Evolutionary conservation across 2,113 vertebrate genomes (phyloP).

Genomic region (Ahaetulla prasina): DNA sequence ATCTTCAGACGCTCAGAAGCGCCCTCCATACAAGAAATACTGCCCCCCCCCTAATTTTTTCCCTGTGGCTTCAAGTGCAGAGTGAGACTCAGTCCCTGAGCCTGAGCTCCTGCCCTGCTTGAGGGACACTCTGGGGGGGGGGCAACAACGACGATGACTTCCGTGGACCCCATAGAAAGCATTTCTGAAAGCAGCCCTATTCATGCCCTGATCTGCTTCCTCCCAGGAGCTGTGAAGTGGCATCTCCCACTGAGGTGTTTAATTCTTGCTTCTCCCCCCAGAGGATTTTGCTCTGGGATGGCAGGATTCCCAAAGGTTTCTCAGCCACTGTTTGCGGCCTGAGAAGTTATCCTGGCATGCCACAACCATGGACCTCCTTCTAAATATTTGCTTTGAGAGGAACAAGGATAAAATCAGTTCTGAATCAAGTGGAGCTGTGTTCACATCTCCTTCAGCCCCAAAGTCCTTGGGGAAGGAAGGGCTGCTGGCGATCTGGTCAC

Average conservation of each 20-base stretch:
- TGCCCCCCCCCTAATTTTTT: background rate
- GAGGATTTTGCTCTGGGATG: background rate
- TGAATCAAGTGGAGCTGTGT: background rate
- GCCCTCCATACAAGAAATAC: background rate
- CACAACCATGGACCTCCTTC: background rate
- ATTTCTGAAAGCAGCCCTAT: background rate
- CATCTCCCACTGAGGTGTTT: background rate
- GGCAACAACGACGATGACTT: too few species aligned
- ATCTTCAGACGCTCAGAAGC: background rate
- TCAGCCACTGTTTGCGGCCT: background rate
- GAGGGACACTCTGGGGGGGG: background rate
- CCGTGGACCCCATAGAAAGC: background rate
- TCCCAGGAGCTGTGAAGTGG: background rate
- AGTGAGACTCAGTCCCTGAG: background rate
- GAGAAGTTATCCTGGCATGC: background rate
- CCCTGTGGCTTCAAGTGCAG: background rate
- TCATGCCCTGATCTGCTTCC: background rate
- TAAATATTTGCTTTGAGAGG: background rate
- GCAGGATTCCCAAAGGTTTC: background rate
- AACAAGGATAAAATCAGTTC: background rate
- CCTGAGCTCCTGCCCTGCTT: background rate
- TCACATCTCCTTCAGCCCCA: background rate
- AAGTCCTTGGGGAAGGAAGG: background rate
- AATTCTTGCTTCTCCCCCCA: background rate
- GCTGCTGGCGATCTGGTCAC: background rate